These are phyloP conservation scores for Tetrao urogallus DNA, from an alignment of 2,113 vertebrate genomes.

Conservation along the genomic window DNA sequence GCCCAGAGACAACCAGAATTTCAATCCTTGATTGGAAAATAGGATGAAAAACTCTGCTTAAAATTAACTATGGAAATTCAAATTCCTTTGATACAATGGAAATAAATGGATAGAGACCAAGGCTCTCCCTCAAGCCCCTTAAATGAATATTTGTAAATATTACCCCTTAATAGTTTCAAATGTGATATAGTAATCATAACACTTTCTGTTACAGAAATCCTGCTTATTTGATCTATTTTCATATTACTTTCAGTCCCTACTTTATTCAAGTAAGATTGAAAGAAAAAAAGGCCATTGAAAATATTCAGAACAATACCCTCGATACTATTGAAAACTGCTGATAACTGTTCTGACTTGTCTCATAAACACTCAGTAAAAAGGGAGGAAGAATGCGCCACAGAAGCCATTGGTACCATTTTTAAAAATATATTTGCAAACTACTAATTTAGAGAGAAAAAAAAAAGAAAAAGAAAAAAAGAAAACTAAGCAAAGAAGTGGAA, in stretches of 20 bases:
- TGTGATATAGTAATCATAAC: neutral
- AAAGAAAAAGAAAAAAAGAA: neutral
- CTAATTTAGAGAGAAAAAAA: neutral
- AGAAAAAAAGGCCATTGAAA: neutral
- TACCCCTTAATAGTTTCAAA: neutral
- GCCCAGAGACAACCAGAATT: neutral
- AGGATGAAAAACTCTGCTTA: neutral
- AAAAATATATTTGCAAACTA: slow-evolving; percentile 43
- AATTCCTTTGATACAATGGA: neutral
- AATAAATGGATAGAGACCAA: neutral
- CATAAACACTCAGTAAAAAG: slow-evolving; percentile 31
- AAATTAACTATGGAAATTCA: neutral
- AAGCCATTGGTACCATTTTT: neutral
- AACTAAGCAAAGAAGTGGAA: neutral
- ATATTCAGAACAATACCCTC: neutral
- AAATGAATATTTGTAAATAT: neutral
- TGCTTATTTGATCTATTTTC: slow-evolving; percentile 9
- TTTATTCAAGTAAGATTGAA: neutral
- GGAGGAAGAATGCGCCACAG: neutral
- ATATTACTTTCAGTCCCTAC: neutral
- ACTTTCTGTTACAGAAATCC: neutral
- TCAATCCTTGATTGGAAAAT: neutral
- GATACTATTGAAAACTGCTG: slow-evolving; percentile 15
- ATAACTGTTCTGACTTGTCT: slow-evolving; percentile 36
- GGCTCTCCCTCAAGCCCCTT: neutral